Conservation (phyloP, 2,888 invertebrate genomes). For the Cataglyphis albicans region DNA sequence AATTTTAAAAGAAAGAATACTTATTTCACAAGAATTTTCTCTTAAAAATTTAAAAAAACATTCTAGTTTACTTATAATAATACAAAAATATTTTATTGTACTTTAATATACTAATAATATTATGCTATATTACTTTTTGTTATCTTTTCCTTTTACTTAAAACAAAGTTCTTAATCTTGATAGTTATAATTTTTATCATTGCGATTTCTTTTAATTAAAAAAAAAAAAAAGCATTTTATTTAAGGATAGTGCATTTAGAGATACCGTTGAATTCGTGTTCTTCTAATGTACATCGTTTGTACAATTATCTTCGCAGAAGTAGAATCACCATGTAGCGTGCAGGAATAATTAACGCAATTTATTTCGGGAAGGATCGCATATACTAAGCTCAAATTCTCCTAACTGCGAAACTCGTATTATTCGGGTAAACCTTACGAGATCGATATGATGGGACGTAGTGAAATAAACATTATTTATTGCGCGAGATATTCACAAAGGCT, state of each 20-base stretch:
- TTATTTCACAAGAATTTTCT: not conserved
- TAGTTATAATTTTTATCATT: not conserved
- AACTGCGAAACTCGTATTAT: conserved; percentile 8
- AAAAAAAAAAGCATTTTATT: not conserved
- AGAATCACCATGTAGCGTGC: conserved; percentile 13
- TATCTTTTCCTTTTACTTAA: not conserved
- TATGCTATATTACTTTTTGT: not conserved
- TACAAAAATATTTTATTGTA: not conserved
- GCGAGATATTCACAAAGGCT: conserved; percentile 13
- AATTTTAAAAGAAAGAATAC: not conserved
- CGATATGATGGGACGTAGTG: conserved; percentile 2
- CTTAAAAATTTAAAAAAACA: not conserved
- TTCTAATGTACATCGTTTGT: not conserved
- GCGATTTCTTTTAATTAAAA: not conserved
- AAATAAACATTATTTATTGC: conserved; percentile 47
- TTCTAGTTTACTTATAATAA: not conserved
- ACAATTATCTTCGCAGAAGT: conserved; percentile 4
- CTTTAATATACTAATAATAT: not conserved
- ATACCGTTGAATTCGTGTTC: not conserved
- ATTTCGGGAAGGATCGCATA: conserved; percentile 22
- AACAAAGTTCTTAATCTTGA: not conserved
- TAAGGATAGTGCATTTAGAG: not conserved
- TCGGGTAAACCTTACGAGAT: conserved; percentile 10
- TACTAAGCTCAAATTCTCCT: conserved; percentile 36
- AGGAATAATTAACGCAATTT: conserved; percentile 36